Evolutionary conservation across 2,888 invertebrate genomes (phyloP), one percentile per base, ranked within the genome.

Genomic region (Liodrosophila aerea): DNA sequence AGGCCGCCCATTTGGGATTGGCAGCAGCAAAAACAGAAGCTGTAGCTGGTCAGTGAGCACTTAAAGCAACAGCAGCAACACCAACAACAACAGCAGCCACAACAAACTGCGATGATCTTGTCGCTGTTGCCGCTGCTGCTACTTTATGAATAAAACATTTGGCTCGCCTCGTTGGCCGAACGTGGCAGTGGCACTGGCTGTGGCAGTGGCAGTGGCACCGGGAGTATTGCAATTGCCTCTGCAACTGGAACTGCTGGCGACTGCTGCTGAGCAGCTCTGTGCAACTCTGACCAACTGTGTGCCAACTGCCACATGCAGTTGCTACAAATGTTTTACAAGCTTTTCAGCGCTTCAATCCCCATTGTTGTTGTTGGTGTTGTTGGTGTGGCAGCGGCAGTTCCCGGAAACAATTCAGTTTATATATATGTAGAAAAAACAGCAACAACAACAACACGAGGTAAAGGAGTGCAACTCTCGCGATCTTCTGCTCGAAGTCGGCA

Each of bases 91-190:
- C 22, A 4, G 22, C 22, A 22, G 5, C 22, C 5, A 5, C 22
- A 61, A 51, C 49, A 70, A 69, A 70, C 69, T 57, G 64, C 80
- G 76, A 70, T 68, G 77, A 74, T 82, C 70, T 72, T 73, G 78
- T 77, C 74, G 80, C 76, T 39, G 47, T 36, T 29, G 37, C 40
- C 51, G 59, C 43, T 43, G 41, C 18, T 43, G 51, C 41, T 59
- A 46, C 73, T 84, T 84, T 85, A 85, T 85, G 85, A 85, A 85
- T 85, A 85, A 85, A 85, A 85, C 85, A 85, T 85, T 76, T 72
- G 56, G 22, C 16, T 40, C 11, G 18, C 22, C 22, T 16, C 11
- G 60, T 61, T 53, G 52, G 61, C 40, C 59, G 68, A 76, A 70
- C 64, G 68, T 75, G 76, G 62, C 53, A n/a, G 27, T 27, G 47